Percentiles rank a stretch among this genome's conserved stretches.
Conservation (phyloP, 2,113 vertebrate species). For the Steatornis caripensis region DNA sequence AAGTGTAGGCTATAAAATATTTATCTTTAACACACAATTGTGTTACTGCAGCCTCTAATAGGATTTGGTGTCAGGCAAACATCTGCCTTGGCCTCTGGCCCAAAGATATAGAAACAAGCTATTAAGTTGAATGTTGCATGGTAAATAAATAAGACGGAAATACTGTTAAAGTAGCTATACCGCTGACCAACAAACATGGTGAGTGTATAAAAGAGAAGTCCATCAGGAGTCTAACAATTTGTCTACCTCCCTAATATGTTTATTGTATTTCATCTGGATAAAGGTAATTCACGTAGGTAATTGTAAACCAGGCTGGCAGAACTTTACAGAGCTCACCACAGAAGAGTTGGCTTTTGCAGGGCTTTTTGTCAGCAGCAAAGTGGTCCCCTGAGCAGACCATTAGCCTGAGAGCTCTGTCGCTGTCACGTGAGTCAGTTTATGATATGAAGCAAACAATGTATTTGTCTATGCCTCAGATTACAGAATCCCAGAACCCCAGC, state of each 20-base stretch:
- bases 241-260: conserved; percentile 52
- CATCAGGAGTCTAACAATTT: conserved; percentile 11
- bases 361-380: not conserved
- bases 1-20: conserved; percentile 70
- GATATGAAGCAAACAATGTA: not conserved
- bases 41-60: conserved; percentile 68
- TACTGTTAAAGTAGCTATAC: conserved; percentile 15
- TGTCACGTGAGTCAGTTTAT: not conserved
- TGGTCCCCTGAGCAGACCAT: conserved; percentile 16
- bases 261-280: conserved; percentile 45
- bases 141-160: conserved; percentile 65
- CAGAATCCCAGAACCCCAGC: too few relatives aligned
- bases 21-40: conserved; percentile 70
- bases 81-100: conserved; percentile 70
- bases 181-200: not conserved
- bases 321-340: conserved; percentile 10
- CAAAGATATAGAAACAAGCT: conserved; percentile 61
- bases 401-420: not conserved
- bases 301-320: conserved; percentile 8
- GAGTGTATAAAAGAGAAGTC: conserved; percentile 52
- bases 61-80: conserved; percentile 63
- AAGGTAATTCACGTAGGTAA: conserved; percentile 44
- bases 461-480: not conserved
- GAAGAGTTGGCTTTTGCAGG: not conserved
- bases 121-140: conserved; percentile 57